phyloP scores from a whole-genome alignment of 2,113 vertebrate genomes.

The Sander lucioperca region DNA sequence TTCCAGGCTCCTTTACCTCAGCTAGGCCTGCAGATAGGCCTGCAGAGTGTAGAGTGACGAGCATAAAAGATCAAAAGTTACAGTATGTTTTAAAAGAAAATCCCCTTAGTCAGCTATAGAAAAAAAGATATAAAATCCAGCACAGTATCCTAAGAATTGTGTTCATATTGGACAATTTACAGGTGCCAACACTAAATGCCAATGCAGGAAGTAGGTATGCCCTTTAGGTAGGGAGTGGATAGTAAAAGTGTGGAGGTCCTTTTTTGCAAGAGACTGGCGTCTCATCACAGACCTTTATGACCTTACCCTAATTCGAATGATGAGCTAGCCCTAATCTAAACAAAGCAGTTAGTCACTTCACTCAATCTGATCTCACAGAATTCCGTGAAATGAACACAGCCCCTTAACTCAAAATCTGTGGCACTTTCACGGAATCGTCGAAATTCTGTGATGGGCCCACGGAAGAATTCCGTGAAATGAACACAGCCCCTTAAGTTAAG shows the following conservation, averaged over 20 bases:
- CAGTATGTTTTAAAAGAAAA: constrained; percentile 3
- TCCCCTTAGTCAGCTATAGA: neutral
- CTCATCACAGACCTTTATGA: neutral
- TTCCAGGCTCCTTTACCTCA: constrained; percentile 38
- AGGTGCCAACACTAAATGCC: neutral
- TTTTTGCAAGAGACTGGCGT: neutral
- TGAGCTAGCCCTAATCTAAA: neutral
- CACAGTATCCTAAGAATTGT: neutral
- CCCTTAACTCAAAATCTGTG: no score
- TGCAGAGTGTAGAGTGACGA: constrained; percentile 31
- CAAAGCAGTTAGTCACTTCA: neutral
- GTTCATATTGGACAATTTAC: neutral
- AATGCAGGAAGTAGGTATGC: neutral
- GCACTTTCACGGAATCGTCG: no score
- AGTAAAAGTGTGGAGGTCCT: constrained; percentile 3
- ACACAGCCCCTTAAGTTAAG: no score
- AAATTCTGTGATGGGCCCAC: no score
- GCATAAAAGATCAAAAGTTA: constrained; percentile 30
- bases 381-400: no score
- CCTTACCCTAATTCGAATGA: neutral
- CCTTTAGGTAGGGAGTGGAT: neutral
- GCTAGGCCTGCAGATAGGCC: constrained; percentile 6
- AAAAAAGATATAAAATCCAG: neutral
- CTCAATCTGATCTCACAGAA: no score
- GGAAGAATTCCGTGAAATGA: no score